Evolutionary conservation across 2,113 vertebrate species (phyloP).

Genomic region (Furnarius figulus): DNA sequence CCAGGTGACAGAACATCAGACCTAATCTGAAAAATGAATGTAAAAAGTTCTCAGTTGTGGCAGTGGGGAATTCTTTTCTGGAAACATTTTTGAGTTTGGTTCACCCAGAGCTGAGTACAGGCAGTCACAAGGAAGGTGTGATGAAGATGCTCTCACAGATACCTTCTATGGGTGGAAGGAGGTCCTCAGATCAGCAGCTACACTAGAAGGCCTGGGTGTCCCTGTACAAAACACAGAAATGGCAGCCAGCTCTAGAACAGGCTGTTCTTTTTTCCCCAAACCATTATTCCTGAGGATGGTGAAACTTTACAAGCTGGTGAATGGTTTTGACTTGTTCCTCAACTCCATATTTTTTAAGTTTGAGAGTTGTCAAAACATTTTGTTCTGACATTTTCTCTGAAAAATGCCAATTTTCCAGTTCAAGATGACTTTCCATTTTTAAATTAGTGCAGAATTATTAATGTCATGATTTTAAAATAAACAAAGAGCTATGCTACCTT

Average conservation of each 20-base stretch:
- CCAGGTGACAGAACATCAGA: not conserved
- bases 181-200: not conserved
- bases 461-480: constrained; percentile 18
- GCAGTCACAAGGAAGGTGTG: not conserved
- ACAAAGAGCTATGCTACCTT: constrained; percentile 5
- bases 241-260: not conserved
- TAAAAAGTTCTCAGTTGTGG: not conserved
- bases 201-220: not conserved
- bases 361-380: constrained; percentile 50
- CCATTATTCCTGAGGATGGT: not conserved
- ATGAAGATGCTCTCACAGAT: not conserved
- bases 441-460: constrained; percentile 32
- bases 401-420: constrained; percentile 48
- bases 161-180: not conserved
- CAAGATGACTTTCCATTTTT: not conserved
- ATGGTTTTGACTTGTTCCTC: not conserved
- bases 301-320: not conserved
- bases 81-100: not conserved
- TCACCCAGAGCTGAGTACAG: not conserved
- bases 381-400: constrained; percentile 42
- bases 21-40: not conserved
- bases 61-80: not conserved
- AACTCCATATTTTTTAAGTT: constrained; percentile 11
- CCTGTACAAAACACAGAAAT: not conserved
- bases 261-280: not conserved